Evolutionary conservation across 1,140 invertebrate genomes (phyloP).

Genomic region (Eurosta solidaginis): DNA sequence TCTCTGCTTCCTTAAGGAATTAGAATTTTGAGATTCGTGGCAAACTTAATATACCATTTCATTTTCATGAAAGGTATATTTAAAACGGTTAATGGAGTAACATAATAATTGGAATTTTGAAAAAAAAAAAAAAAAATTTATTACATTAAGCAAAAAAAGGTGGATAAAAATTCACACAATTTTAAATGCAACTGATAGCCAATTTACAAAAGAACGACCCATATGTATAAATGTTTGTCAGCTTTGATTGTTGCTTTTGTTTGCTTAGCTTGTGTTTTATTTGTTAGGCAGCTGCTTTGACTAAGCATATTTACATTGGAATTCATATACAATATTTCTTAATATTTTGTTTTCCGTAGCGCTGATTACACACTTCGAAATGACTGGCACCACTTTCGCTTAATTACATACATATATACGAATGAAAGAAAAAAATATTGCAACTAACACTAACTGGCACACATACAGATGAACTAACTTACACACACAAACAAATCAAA

Average conservation of each 20-base stretch:
- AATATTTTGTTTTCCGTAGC: background rate
- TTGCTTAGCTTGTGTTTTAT: background rate
- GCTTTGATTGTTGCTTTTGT: background rate
- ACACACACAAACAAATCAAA: background rate
- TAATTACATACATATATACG: background rate
- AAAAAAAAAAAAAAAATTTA: too few relatives aligned
- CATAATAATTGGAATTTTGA: too few relatives aligned
- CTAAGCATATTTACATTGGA: too few relatives aligned
- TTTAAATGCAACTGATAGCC: too few relatives aligned
- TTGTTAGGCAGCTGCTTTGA: slow-evolving; percentile 4
- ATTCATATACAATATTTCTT: background rate
- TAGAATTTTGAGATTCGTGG: too few relatives aligned
- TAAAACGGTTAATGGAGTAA: too few relatives aligned
- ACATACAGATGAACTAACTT: background rate
- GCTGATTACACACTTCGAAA: background rate
- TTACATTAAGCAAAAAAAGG: too few relatives aligned
- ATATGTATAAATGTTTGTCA: background rate
- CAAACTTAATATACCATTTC: too few relatives aligned
- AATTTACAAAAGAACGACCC: too few relatives aligned
- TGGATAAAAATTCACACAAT: too few relatives aligned
- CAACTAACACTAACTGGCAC: background rate
- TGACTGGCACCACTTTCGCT: slow-evolving; percentile 5
- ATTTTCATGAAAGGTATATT: too few relatives aligned
- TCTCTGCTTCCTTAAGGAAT: too few relatives aligned
- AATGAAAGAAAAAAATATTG: background rate